phyloP scores from a whole-genome alignment of 2,113 vertebrate species.

The Vulpes ferrilata region DNA sequence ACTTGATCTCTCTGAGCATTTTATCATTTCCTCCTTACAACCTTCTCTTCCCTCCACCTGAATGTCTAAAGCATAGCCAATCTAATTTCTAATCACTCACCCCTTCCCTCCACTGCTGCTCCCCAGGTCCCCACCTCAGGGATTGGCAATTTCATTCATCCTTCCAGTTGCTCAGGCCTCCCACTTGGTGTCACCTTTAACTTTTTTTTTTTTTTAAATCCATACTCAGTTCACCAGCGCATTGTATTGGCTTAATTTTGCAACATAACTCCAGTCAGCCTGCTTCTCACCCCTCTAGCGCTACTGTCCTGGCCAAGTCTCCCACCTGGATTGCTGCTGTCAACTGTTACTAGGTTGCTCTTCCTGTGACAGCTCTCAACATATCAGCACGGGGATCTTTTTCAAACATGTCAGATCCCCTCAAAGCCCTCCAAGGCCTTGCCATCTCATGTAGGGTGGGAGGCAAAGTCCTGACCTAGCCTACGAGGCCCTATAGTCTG shows the following conservation, averaged over 20 bases:
- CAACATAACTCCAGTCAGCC: background rate
- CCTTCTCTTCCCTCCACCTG: background rate
- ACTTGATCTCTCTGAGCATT: background rate
- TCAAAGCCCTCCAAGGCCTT: background rate
- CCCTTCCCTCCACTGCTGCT: too few relatives aligned
- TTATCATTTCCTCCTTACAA: background rate
- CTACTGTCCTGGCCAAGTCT: background rate
- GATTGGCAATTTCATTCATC: too few relatives aligned
- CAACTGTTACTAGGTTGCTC: background rate
- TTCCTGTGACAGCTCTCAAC: background rate
- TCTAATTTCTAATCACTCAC: background rate
- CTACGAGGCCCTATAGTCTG: background rate
- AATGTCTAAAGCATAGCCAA: background rate
- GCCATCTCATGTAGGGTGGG: background rate
- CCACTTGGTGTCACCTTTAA: background rate
- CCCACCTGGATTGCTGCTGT: background rate
- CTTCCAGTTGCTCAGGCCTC: background rate
- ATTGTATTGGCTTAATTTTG: background rate
- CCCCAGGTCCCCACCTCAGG: background rate
- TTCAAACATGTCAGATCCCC: background rate
- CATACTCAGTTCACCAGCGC: background rate
- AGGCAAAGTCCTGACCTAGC: background rate
- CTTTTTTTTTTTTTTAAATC: background rate
- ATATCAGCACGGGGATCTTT: background rate
- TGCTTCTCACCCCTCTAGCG: background rate